Conservation (phyloP, 2,113 vertebrate genomes). For the Hemiprocne comata region DNA sequence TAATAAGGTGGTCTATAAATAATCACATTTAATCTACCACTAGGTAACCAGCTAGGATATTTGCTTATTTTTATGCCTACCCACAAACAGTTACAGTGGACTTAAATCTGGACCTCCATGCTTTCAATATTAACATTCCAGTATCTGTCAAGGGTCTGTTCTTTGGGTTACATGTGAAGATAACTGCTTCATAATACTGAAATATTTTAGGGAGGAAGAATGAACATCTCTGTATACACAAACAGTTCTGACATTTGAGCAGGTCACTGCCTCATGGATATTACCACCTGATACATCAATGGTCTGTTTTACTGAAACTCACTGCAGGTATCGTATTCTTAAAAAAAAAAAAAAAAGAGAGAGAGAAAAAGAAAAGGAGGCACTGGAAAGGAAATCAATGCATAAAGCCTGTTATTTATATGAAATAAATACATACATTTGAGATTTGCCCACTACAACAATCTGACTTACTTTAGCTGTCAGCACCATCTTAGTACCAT, state of each 20-base stretch:
- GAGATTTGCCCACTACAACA: not conserved
- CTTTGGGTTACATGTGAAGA: not conserved
- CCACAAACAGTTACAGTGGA: not conserved
- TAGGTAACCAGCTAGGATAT: not conserved
- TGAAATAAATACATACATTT: not conserved
- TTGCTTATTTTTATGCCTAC: not conserved
- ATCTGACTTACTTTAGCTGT: not conserved
- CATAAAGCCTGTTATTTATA: not conserved
- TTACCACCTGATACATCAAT: not conserved
- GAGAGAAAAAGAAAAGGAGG: not conserved
- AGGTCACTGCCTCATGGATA: not conserved
- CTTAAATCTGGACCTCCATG: not conserved
- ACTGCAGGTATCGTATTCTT: not conserved
- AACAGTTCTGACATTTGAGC: not conserved
- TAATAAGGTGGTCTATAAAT: not conserved
- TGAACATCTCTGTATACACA: not conserved
- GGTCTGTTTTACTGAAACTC: not conserved
- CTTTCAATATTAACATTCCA: not conserved
- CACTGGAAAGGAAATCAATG: not conserved
- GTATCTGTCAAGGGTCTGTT: not conserved
- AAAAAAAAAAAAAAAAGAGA: not conserved
- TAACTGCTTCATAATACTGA: not conserved
- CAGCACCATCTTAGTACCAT: not conserved
- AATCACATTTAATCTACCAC: not conserved
- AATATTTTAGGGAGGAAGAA: not conserved